Evolutionary conservation across 2,888 invertebrate genomes (phyloP).

Genomic region (Thereva unica): DNA sequence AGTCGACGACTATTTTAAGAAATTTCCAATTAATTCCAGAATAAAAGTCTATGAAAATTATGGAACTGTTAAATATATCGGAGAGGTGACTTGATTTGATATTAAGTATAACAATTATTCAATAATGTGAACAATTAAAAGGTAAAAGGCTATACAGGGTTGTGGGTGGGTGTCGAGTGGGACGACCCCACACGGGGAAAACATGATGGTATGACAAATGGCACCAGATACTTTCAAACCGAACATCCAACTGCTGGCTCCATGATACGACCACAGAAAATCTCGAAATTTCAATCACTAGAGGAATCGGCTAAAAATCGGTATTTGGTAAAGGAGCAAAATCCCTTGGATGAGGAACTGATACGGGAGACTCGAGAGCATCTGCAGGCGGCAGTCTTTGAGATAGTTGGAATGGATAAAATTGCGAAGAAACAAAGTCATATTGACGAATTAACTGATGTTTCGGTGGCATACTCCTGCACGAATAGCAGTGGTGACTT

Average conservation of each 20-base stretch:
- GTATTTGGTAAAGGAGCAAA: conserved; percentile 60
- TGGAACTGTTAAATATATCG: conserved; percentile 77
- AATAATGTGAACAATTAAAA: conserved; percentile 39
- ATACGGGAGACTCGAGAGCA: conserved; percentile 69
- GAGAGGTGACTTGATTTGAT: conserved; percentile 59
- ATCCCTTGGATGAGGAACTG: conserved; percentile 65
- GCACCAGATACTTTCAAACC: conserved; percentile 78
- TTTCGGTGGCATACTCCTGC: conserved; percentile 53
- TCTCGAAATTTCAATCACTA: conserved; percentile 71
- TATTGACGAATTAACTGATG: conserved; percentile 53
- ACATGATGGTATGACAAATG: conserved; percentile 86
- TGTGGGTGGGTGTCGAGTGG: conserved; percentile 97
- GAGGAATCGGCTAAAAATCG: conserved; percentile 74
- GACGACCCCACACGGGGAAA: conserved; percentile 87
- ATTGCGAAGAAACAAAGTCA: conserved; percentile 66
- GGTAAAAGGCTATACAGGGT: conserved; percentile 69
- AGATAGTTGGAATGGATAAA: conserved; percentile 90
- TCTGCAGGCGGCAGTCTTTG: conserved; percentile 79
- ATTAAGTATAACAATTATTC: not conserved
- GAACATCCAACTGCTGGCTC: conserved; percentile 83
- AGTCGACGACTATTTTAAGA: conserved; percentile 54
- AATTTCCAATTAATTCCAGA: conserved; percentile 54
- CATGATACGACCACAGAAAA: conserved; percentile 83
- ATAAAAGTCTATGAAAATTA: conserved; percentile 53
- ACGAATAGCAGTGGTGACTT: conserved; percentile 72